phyloP scores from a whole-genome alignment of 2,888 invertebrate genomes.

The Andricus quercusramuli region DNA sequence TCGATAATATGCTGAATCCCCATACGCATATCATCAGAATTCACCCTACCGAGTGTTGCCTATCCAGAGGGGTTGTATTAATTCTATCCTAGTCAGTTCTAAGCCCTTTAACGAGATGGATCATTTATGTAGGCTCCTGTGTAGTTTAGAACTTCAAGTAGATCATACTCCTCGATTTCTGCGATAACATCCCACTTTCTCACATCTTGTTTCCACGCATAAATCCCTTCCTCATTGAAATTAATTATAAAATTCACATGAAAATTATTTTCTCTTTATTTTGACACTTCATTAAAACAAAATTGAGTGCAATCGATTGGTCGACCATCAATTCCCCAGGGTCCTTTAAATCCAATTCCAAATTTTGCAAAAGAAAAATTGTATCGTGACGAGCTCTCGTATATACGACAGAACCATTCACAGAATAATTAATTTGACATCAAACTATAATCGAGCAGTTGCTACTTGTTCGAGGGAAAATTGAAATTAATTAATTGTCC shows the following conservation, averaged over 20 bases:
- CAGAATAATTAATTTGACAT: constrained; percentile 68
- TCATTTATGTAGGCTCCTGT: constrained; percentile 60
- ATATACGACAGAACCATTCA: constrained; percentile 53
- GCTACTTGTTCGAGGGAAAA: constrained; percentile 67
- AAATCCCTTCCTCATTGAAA: neutral
- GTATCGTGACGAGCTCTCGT: constrained; percentile 53
- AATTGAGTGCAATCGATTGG: neutral
- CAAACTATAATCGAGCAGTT: constrained; percentile 67
- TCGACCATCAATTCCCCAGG: constrained; percentile 48
- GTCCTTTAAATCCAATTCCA: constrained; percentile 58
- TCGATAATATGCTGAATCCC: neutral
- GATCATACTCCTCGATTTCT: neutral
- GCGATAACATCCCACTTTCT: neutral
- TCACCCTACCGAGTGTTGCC: constrained; percentile 18
- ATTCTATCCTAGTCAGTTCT: constrained; percentile 58
- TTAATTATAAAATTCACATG: neutral
- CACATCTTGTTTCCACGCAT: neutral
- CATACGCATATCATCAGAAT: constrained; percentile 25
- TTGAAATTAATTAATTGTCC: constrained; percentile 73
- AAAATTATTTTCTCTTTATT: neutral
- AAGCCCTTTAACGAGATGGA: constrained; percentile 73
- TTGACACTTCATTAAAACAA: neutral
- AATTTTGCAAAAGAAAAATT: constrained; percentile 58
- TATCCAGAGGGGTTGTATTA: constrained; percentile 53
- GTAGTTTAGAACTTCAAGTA: constrained; percentile 30